These are phyloP conservation scores for Todiramphus saurophagus DNA, from an alignment of 2,113 vertebrate genomes.

Conservation along the genomic window DNA sequence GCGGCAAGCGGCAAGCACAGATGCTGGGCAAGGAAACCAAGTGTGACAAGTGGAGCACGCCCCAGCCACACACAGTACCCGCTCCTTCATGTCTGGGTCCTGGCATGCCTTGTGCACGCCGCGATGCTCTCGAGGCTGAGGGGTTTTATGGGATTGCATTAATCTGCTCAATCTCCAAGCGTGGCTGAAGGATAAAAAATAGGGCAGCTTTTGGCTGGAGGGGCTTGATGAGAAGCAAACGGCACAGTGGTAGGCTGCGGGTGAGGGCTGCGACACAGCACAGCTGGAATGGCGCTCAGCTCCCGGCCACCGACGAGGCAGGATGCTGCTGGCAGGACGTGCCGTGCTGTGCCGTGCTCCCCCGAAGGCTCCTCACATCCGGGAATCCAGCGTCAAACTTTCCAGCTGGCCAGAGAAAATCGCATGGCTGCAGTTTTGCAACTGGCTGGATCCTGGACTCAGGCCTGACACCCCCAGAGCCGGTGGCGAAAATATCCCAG, in stretches of 20 bases:
- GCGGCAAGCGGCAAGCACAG: background rate
- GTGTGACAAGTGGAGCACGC: background rate
- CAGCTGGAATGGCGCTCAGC: background rate
- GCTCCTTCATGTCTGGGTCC: background rate
- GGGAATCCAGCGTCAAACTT: slow-evolving; percentile 42
- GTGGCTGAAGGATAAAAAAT: background rate
- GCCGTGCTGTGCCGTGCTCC: background rate
- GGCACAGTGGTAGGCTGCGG: accelerated
- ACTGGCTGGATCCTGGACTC: background rate
- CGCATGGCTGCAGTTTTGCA: background rate
- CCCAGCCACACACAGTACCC: accelerated
- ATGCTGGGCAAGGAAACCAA: background rate
- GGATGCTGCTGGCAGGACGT: background rate
- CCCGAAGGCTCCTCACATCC: slow-evolving; percentile 46
- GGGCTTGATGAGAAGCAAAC: background rate
- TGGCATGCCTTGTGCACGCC: accelerated
- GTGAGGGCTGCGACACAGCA: background rate
- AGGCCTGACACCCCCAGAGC: background rate
- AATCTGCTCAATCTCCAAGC: accelerated
- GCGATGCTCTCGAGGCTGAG: accelerated
- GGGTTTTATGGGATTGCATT: background rate
- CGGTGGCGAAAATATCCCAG: accelerated
- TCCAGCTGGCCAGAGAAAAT: slow-evolving; percentile 36
- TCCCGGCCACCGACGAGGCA: background rate
- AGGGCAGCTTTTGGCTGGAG: background rate